Evolutionary conservation across 2,888 invertebrate genomes (phyloP), one percentile per base, ranked within the genome.

Genomic region (Merodon equestris): DNA sequence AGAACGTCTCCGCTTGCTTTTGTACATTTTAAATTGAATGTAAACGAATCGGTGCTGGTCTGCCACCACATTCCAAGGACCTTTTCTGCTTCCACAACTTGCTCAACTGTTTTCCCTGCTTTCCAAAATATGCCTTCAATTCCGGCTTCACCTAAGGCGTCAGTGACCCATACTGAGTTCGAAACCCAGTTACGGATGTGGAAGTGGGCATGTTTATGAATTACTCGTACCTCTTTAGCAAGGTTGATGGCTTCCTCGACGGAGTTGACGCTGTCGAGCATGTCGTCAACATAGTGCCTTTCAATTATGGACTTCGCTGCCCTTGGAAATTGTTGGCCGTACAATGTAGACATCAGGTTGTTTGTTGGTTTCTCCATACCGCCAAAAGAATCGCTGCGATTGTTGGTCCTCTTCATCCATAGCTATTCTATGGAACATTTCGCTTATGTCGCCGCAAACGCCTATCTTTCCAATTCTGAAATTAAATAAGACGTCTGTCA

Each of bases 101-200:
- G 73, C n/a, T 74, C 81, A n/a, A 74, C 48, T 5, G 18, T 61
- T 17, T 17, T 45, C 18, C 68, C 68, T 2, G 71, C 57, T 17
- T 50, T 13, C 14, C 70, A 74, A 38, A 71, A 70, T 0, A 27
- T 19, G 36, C 70, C 9, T 42, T 12, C 13, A 4, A 15, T 14
- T 14, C 64, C 66, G 27, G 15, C 36, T 38, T 75, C 75, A 0
- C 73, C 76, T 10, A 76, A 53, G 9, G 63, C 72, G 0, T 40
- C 34, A 9, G 50, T 53, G n/a, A 76, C 73, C n/a, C 58, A 42
- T 3, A 1, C 7, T n/a, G 76, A 74, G 15, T 83, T 83, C 1
- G 81, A 79, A 15, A 75, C 7, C 72, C 81, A 83, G 27, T 83
- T 83, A 0, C 76, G 53, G 13, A 82, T 81, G n/a, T 79, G 63